Conservation (phyloP, 1,140 invertebrate genomes). For the Formica selysi region DNA sequence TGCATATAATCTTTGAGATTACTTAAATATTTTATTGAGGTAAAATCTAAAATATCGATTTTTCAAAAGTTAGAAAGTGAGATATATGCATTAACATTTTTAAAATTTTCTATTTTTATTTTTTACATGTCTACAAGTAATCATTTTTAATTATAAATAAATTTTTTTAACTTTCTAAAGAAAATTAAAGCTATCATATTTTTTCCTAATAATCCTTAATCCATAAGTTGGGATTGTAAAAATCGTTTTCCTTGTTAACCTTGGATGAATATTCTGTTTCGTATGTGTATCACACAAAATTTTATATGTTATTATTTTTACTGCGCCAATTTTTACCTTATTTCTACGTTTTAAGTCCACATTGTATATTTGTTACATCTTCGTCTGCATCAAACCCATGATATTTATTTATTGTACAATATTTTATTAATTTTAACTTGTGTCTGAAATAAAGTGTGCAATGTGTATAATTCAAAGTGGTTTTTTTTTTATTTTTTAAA, state of each 20-base stretch:
- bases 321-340: not conserved
- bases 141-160: conserved; percentile 5
- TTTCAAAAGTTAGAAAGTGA: not conserved
- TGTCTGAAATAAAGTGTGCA: not conserved
- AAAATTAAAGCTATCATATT: not conserved
- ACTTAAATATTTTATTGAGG: not conserved
- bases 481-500: not conserved
- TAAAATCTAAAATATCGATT: not conserved
- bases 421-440: conserved; percentile 23
- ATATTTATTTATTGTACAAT: not conserved
- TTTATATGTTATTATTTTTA: not conserved
- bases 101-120: conserved; percentile 3
- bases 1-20: not conserved
- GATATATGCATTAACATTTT: not conserved
- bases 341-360: not conserved
- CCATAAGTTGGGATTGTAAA: not conserved
- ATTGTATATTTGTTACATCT: not conserved
- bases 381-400: not conserved
- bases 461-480: not conserved
- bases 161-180: not conserved
- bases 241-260: not conserved
- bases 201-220: conserved; percentile 13
- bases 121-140: not conserved
- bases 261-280: not conserved
- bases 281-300: not conserved